Conservation (phyloP, 2,113 vertebrate genomes). For the Conger conger region DNA sequence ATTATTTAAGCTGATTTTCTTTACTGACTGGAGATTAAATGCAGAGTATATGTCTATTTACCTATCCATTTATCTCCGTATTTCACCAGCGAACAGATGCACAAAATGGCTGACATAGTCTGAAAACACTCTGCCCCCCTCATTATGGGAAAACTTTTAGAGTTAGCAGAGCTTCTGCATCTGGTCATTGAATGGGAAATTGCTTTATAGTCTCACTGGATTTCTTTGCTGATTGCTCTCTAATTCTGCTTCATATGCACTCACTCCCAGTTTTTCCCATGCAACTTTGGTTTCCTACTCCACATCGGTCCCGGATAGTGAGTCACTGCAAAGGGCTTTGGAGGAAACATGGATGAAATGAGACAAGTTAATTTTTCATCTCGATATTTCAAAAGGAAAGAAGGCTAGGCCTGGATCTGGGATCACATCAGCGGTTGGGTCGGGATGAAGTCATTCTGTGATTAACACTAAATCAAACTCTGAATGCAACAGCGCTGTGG, state of each 20-base stretch:
- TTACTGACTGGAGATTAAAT: slow-evolving; percentile 53
- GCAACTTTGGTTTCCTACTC: slow-evolving; percentile 40
- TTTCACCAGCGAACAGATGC: slow-evolving; percentile 19
- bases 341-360: slow-evolving; percentile 42
- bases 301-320: slow-evolving; percentile 48
- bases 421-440: slow-evolving; percentile 36
- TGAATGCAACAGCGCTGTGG: background rate
- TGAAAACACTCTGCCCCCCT: slow-evolving; percentile 45
- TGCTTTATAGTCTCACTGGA: slow-evolving; percentile 61
- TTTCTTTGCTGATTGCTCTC: slow-evolving; percentile 63
- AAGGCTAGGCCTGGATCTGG: slow-evolving; percentile 22
- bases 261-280: slow-evolving; percentile 57
- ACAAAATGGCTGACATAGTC: slow-evolving; percentile 36
- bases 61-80: slow-evolving; percentile 47
- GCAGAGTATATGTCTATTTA: slow-evolving; percentile 61
- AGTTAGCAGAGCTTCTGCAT: slow-evolving; percentile 57
- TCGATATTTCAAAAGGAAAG: slow-evolving; percentile 27
- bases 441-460: slow-evolving; percentile 8
- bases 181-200: slow-evolving; percentile 65
- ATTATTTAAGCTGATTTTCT: slow-evolving; percentile 59
- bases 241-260: slow-evolving; percentile 57
- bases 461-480: background rate
- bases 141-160: slow-evolving; percentile 56
- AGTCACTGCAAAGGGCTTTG: slow-evolving; percentile 29
- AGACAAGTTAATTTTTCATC: slow-evolving; percentile 45